Evolutionary conservation across 2,113 vertebrate species (phyloP).

Genomic region (Sebastes fasciatus): DNA sequence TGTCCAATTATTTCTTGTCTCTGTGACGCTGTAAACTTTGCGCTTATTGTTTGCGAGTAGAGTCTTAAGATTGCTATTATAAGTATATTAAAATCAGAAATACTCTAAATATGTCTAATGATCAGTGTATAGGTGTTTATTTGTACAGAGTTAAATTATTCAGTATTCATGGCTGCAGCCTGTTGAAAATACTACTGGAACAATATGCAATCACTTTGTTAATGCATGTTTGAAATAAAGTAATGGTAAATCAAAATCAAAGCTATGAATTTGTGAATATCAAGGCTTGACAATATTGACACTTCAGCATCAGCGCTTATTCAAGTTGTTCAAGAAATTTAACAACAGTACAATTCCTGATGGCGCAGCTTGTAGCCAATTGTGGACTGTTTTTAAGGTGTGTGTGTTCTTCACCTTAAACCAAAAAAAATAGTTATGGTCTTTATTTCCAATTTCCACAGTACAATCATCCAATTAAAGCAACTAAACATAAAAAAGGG

Average conservation of each 20-base stretch:
- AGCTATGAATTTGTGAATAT: slow-evolving; percentile 17
- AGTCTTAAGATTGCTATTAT: slow-evolving; percentile 34
- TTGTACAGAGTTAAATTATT: slow-evolving; percentile 77
- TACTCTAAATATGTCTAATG: slow-evolving; percentile 33
- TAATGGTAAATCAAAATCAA: background rate
- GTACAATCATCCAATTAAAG: slow-evolving; percentile 8
- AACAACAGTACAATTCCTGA: background rate
- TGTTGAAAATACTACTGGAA: slow-evolving; percentile 33
- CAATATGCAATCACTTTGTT: slow-evolving; percentile 57
- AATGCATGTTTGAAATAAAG: slow-evolving; percentile 61
- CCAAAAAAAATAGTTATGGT: slow-evolving; percentile 2
- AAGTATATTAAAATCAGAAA: slow-evolving; percentile 51
- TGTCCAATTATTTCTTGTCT: slow-evolving; percentile 54
- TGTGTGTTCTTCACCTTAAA: slow-evolving; percentile 17
- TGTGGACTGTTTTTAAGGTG: slow-evolving; percentile 16
- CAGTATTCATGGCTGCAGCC: slow-evolving; percentile 65
- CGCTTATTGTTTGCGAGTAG: slow-evolving; percentile 56
- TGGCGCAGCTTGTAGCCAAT: slow-evolving; percentile 10
- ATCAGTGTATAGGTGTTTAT: slow-evolving; percentile 63
- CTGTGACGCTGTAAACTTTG: slow-evolving; percentile 70
- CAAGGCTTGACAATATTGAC: slow-evolving; percentile 9
- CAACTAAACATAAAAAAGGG: slow-evolving; percentile 38
- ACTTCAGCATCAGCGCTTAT: background rate
- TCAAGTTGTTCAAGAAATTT: background rate
- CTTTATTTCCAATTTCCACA: slow-evolving; percentile 2